phyloP scores from a whole-genome alignment of 2,888 invertebrate species.

The Volucella zonaria region DNA sequence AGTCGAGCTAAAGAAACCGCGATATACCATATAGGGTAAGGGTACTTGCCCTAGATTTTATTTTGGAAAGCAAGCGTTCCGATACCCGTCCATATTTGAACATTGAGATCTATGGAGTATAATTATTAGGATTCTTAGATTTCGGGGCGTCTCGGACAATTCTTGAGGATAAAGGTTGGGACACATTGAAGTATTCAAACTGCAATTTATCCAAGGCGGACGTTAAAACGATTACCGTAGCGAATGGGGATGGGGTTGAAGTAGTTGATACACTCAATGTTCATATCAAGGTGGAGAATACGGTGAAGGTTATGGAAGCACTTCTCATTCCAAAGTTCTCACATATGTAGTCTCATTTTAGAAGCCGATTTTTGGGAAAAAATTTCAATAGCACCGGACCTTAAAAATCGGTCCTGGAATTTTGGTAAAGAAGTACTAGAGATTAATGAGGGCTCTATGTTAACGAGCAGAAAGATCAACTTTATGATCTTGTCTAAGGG shows the following conservation, averaged over 20 bases:
- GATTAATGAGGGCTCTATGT: background rate
- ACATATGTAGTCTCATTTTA: slow-evolving; percentile 37
- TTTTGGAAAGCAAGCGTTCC: slow-evolving; percentile 1
- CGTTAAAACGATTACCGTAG: no score
- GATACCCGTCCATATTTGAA: slow-evolving; percentile 42
- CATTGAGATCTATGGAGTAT: no score
- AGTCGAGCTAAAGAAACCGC: background rate
- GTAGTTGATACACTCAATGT: background rate
- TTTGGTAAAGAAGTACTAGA: background rate
- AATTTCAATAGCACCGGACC: slow-evolving; percentile 17
- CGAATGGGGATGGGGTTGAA: no score
- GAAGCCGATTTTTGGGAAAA: slow-evolving; percentile 42
- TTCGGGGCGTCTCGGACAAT: no score
- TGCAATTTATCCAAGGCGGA: no score
- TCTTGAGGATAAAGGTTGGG: background rate
- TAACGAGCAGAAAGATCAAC: background rate
- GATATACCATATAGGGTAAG: background rate
- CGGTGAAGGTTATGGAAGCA: no score
- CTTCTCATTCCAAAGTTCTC: slow-evolving; percentile 13
- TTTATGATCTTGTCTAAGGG: no score
- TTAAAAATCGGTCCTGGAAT: slow-evolving; percentile 14
- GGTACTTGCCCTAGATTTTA: background rate
- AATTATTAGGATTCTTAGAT: no score
- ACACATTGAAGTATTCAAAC: background rate
- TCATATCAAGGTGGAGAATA: no score